A percentile compares a stretch with the other conserved stretches of the same genome.
Conservation (phyloP, 2,888 invertebrate species). For the Congeria kusceri region DNA sequence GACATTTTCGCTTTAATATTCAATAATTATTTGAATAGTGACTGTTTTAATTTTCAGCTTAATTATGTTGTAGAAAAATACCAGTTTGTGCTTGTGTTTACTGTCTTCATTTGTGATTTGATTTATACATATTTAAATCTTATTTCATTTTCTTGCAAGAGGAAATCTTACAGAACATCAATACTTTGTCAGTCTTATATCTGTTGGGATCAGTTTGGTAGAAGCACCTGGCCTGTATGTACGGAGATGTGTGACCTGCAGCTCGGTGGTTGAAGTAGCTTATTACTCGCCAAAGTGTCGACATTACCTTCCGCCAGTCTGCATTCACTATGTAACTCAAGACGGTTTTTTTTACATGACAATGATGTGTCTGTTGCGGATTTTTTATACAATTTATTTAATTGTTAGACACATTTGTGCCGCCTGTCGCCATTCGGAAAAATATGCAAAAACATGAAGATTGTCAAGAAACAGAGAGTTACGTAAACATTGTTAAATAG, state of each 20-base stretch:
- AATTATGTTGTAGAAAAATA: no score
- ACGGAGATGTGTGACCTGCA: not conserved
- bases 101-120: no score
- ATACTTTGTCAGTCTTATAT: not conserved
- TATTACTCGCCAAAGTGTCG: not conserved
- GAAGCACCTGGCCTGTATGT: slow-evolving; percentile 1
- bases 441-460: not conserved
- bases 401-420: not conserved
- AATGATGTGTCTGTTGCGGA: not conserved
- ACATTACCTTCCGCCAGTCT: not conserved
- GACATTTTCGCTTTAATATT: no score
- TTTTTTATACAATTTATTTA: not conserved
- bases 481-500: no score
- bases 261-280: not conserved
- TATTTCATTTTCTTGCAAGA: not conserved
- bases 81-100: no score
- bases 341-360: not conserved
- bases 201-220: not conserved
- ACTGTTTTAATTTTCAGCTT: no score
- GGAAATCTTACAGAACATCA: not conserved
- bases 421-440: not conserved
- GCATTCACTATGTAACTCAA: not conserved
- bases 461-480: no score
- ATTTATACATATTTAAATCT: no score
- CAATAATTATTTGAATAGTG: no score